These are phyloP conservation scores for Galeopsomyia nigrocyanea DNA, from an alignment of 2,888 invertebrate genomes.

Conservation along the genomic window DNA sequence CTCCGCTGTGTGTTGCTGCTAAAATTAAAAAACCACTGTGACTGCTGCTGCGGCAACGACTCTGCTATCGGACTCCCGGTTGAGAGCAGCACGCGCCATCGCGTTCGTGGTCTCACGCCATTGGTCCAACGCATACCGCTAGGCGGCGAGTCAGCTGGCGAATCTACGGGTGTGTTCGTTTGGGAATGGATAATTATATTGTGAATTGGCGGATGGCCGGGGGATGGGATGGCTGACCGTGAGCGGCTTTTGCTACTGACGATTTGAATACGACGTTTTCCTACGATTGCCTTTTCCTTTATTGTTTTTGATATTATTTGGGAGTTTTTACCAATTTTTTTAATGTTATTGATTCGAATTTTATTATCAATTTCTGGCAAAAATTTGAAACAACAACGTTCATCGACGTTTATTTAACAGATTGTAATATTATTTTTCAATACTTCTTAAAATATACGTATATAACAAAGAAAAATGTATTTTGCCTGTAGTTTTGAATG, in stretches of 20 bases:
- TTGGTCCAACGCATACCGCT: conserved; percentile 68
- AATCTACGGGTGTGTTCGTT: conserved; percentile 19
- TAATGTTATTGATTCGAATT: too few relatives aligned
- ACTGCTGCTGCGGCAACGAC: background rate
- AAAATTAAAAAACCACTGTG: background rate
- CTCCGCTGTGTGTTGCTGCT: background rate
- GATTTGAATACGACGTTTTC: background rate
- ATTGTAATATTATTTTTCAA: too few relatives aligned
- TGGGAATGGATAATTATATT: too few relatives aligned
- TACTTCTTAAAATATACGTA: too few relatives aligned
- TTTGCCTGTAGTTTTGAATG: too few relatives aligned
- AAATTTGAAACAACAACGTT: too few relatives aligned
- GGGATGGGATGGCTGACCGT: background rate
- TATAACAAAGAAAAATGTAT: too few relatives aligned
- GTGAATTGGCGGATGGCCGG: too few relatives aligned
- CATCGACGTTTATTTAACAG: too few relatives aligned
- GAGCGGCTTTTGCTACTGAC: background rate
- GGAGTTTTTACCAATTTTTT: background rate
- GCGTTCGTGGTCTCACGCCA: conserved; percentile 69
- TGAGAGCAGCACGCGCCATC: conserved; percentile 37
- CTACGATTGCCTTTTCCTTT: too few relatives aligned
- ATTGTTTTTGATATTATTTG: background rate
- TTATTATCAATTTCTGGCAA: too few relatives aligned
- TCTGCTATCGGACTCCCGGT: background rate
- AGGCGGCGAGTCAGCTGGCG: conserved; percentile 42